phyloP scores from a whole-genome alignment of 2,113 vertebrate species.

The Cryptomyrus ogoouensis region DNA sequence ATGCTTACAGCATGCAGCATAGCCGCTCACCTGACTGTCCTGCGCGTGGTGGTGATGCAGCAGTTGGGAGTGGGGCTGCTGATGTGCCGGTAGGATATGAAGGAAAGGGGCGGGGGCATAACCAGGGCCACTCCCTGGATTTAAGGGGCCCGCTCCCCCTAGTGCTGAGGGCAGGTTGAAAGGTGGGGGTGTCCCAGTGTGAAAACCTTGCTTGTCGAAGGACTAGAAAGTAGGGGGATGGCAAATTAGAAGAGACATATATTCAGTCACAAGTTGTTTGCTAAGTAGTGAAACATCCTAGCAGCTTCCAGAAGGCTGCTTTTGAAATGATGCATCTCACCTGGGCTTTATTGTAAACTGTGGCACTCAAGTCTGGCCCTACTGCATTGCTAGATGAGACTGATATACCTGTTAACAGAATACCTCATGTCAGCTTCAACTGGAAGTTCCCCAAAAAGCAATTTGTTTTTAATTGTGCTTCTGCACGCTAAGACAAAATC shows the following conservation, averaged over 20 bases:
- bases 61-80: constrained; percentile 93
- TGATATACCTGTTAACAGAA: constrained; percentile 68
- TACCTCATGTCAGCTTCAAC: neutral
- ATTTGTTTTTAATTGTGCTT: neutral
- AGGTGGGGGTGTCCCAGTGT: constrained; percentile 82
- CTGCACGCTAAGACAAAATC: neutral
- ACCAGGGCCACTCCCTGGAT: constrained; percentile 78
- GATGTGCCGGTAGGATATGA: constrained; percentile 87
- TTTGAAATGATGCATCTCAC: constrained; percentile 52
- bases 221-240: constrained; percentile 53
- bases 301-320: neutral
- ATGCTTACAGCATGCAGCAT: neutral
- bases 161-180: constrained; percentile 91
- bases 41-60: constrained; percentile 77
- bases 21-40: constrained; percentile 56
- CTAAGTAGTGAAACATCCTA: neutral
- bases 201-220: constrained; percentile 96
- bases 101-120: constrained; percentile 83
- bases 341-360: constrained; percentile 92
- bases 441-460: neutral
- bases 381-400: constrained; percentile 77
- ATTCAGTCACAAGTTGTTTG: neutral
- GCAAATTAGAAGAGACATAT: neutral
- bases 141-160: constrained; percentile 78
- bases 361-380: constrained; percentile 83